Conservation (phyloP, 1,140 invertebrate genomes). For the Euwallacea fornicatus region DNA sequence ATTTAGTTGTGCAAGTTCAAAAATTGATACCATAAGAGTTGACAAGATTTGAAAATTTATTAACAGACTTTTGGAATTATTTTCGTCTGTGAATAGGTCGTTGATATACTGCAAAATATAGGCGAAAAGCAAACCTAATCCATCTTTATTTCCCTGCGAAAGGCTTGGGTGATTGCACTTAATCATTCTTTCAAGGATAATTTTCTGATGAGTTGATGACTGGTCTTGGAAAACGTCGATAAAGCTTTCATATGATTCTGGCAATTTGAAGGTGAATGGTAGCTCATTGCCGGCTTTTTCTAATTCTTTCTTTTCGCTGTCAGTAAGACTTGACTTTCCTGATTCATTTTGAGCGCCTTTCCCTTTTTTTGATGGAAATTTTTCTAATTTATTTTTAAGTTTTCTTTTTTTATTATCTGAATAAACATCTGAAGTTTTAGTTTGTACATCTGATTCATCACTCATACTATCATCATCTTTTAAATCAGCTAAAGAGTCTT, state of each 20-base stretch:
- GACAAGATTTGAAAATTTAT: slow-evolving; percentile 64
- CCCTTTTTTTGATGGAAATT: slow-evolving; percentile 22
- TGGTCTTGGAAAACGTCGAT: slow-evolving; percentile 65
- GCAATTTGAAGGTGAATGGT: slow-evolving; percentile 71
- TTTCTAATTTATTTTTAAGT: slow-evolving; percentile 35
- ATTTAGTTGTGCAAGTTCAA: slow-evolving; percentile 71
- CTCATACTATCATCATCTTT: slow-evolving; percentile 50
- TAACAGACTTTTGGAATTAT: slow-evolving; percentile 54
- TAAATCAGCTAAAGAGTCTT: slow-evolving; percentile 51
- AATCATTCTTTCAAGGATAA: slow-evolving; percentile 79
- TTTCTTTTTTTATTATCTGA: slow-evolving; percentile 34
- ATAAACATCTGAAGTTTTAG: slow-evolving; percentile 17
- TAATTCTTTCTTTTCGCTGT: slow-evolving; percentile 45
- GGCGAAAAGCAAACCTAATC: slow-evolving; percentile 70
- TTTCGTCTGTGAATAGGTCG: slow-evolving; percentile 60
- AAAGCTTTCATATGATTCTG: slow-evolving; percentile 68
- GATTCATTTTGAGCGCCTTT: slow-evolving; percentile 15
- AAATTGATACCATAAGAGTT: slow-evolving; percentile 69
- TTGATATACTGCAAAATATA: slow-evolving; percentile 76
- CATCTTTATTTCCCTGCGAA: slow-evolving; percentile 73
- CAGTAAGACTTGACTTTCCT: not conserved
- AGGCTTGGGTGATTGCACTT: slow-evolving; percentile 83
- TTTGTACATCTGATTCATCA: slow-evolving; percentile 50
- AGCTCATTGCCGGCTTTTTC: slow-evolving; percentile 66
- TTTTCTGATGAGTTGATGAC: slow-evolving; percentile 63